Percentiles rank a stretch among this genome's conserved stretches.
Evolutionary conservation across 2,797 vertebrate species (phyloP).

Genomic region (Loriculus beryllinus): DNA sequence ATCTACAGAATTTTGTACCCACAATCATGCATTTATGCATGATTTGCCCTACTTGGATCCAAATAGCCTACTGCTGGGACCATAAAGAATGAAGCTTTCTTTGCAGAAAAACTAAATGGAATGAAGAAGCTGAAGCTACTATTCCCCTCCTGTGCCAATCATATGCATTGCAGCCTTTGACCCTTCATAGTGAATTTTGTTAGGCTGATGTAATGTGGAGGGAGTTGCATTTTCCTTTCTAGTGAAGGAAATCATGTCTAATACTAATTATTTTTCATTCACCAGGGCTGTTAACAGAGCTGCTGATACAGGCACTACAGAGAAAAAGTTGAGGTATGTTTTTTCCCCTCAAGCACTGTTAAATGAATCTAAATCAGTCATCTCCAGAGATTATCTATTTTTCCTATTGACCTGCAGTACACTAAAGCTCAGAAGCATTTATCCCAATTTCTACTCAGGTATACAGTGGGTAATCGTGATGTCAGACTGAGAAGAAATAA

Average conservation of each 20-base stretch:
- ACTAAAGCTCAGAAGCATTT: background rate
- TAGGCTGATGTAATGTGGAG: background rate
- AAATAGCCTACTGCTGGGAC: background rate
- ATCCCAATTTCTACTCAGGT: background rate
- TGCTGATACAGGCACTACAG: constrained; percentile 25
- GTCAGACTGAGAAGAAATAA: background rate
- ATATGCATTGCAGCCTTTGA: background rate
- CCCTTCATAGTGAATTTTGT: background rate
- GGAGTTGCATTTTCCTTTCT: background rate
- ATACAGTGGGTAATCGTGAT: background rate
- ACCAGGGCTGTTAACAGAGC: background rate
- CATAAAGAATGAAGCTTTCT: background rate
- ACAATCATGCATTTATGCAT: constrained; percentile 1
- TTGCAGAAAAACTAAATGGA: background rate
- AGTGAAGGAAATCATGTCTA: background rate
- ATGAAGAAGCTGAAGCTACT: background rate
- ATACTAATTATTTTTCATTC: background rate
- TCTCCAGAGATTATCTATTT: background rate
- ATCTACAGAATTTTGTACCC: background rate
- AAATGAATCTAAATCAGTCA: constrained; percentile 20
- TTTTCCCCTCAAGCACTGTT: background rate
- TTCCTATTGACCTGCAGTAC: background rate
- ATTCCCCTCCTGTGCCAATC: background rate
- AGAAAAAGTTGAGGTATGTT: background rate
- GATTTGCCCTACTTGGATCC: background rate